phyloP scores from a whole-genome alignment of 2,888 invertebrate genomes.

The Ochlodes sylvanus region DNA sequence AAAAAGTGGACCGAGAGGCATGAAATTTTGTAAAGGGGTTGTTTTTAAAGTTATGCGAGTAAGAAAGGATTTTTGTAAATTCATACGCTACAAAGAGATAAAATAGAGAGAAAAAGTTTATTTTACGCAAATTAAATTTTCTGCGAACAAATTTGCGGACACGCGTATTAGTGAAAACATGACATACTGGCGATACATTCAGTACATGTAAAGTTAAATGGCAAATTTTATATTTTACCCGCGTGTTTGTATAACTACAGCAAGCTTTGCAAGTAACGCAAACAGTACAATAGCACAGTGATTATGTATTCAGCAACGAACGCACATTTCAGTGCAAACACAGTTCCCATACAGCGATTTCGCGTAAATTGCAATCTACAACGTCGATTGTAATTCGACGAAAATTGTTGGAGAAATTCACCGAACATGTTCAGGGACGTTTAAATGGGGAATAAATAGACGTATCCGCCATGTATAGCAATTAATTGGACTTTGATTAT shows the following conservation, averaged over 20 bases:
- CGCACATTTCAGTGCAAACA: conserved; percentile 34
- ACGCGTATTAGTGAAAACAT: too few relatives aligned
- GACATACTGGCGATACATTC: too few relatives aligned
- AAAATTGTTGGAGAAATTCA: conserved; percentile 36
- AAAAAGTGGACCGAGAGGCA: too few relatives aligned
- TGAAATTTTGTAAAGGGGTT: too few relatives aligned
- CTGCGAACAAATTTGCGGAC: too few relatives aligned
- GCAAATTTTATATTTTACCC: not conserved
- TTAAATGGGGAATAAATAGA: conserved; percentile 27
- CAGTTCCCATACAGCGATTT: conserved; percentile 32
- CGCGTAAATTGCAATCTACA: conserved; percentile 38
- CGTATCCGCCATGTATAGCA: conserved; percentile 6
- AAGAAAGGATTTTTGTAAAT: too few relatives aligned
- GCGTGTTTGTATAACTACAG: conserved; percentile 2
- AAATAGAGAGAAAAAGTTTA: too few relatives aligned
- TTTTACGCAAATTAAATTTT: too few relatives aligned
- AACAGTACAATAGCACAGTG: conserved; percentile 32
- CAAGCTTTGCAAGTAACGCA: conserved; percentile 19
- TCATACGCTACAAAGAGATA: too few relatives aligned
- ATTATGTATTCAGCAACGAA: conserved; percentile 35
- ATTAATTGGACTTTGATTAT: conserved; percentile 10
- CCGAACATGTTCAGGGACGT: conserved; percentile 16
- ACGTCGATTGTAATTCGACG: conserved; percentile 37
- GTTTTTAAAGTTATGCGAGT: too few relatives aligned
- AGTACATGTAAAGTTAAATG: not conserved